phyloP scores from a whole-genome alignment of 2,888 invertebrate genomes.

The Ischnus inquisitorius region DNA sequence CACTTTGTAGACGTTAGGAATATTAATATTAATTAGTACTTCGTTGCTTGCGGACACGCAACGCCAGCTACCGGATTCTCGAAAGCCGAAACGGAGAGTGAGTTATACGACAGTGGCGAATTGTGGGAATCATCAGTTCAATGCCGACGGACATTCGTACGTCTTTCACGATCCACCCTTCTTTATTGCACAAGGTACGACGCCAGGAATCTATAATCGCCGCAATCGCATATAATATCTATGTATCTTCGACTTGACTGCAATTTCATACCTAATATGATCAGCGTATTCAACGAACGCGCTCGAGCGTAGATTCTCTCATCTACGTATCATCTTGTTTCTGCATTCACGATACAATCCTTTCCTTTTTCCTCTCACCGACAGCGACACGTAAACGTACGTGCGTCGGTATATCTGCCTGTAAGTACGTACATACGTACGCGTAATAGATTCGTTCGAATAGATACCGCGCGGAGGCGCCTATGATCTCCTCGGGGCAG shows the following conservation, averaged over 20 bases:
- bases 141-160: conserved; percentile 48
- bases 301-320: neutral
- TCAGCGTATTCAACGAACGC: neutral
- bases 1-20: conserved; percentile 61
- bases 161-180: neutral
- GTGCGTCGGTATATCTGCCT: neutral
- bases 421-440: conserved; percentile 57
- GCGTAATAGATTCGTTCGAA: conserved; percentile 78
- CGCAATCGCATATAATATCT: neutral
- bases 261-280: neutral
- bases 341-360: conserved; percentile 42
- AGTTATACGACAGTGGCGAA: conserved; percentile 46
- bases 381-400: conserved; percentile 3
- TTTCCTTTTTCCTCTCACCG: conserved; percentile 56
- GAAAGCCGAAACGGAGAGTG: conserved; percentile 59
- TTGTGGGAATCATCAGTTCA: conserved; percentile 62
- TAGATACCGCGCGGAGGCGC: conserved; percentile 68
- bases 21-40: conserved; percentile 67
- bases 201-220: neutral
- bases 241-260: neutral
- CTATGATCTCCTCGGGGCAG: conserved; percentile 79
- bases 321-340: conserved; percentile 20
- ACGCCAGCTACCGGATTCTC: conserved; percentile 30
- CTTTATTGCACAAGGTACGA: neutral
- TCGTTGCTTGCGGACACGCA: conserved; percentile 49